Evolutionary conservation across 2,113 vertebrate species (phyloP), one percentile per base, ranked within the genome.

Genomic region (Hylia prasina): DNA sequence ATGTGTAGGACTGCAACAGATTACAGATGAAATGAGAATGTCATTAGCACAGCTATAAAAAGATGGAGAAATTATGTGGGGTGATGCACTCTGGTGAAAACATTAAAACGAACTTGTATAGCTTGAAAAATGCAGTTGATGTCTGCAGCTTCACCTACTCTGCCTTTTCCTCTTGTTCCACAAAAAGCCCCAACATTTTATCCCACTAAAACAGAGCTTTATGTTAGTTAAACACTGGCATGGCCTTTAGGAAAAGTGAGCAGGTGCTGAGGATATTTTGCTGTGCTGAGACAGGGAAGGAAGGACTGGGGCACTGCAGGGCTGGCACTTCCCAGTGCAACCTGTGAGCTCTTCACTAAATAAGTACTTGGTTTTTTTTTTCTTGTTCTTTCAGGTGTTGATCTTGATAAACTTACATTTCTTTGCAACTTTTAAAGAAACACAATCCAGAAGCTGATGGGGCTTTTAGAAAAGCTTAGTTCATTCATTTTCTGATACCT

Each of bases 11-110:
- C 92, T 90, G 90, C n/a, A 80, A 89, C 47, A 78, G 76, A 95
- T 86, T 82, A 93, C 11, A 90, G 71, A 70, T 77, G n/a, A 95
- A 90, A 95, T 73, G 47, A 89, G 71, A 88, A 56, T 47, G 71
- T 77, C 58, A 47, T 96, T 73, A 96, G 85, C 39, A 78, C 88
- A 89, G 60, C 85, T 70, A 87, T 61, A 70, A 95, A 91, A 90
- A 93, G 51, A 48, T 39, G 73, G 33, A 86, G 48, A 81, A 93
- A 84, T 78, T 7, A 68, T 11, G 71, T 47, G 40, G n/a, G 90
- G 93, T 28, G 61, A 81, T 73, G 56, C 50, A 60, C 57, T 64
- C 56, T 64, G 71, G 17, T 88, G 70, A 47, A 77, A 90, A 60
- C 42, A 56, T 35, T 72, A 63, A 89, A 58, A 23, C 1, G 2